Conservation (phyloP, 2,113 vertebrate species). For the Corydoras maculifer region DNA sequence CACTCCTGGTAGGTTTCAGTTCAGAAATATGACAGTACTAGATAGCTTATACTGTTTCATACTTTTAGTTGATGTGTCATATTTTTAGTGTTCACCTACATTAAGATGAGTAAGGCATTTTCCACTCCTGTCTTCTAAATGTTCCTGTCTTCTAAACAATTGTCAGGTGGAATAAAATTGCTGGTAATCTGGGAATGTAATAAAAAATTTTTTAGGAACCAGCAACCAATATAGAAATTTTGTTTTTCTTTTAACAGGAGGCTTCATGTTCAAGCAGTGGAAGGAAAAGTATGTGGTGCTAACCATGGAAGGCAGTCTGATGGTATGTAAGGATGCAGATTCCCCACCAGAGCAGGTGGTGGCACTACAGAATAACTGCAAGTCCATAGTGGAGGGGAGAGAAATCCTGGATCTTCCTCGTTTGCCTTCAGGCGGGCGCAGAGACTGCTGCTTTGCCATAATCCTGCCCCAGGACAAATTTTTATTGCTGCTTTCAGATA, state of each 20-base stretch:
- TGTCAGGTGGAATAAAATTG: too few relatives aligned
- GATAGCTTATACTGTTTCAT: too few relatives aligned
- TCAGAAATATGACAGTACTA: too few relatives aligned
- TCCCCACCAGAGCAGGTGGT: slow-evolving; percentile 69
- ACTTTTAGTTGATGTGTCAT: too few relatives aligned
- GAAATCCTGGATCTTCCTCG: slow-evolving; percentile 69
- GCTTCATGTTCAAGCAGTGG: slow-evolving; percentile 80
- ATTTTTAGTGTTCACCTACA: too few relatives aligned
- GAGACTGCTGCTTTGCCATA: slow-evolving; percentile 74
- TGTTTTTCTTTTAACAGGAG: slow-evolving; percentile 53
- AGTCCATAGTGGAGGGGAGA: slow-evolving; percentile 62
- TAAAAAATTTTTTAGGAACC: too few relatives aligned
- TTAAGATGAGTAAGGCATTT: too few relatives aligned
- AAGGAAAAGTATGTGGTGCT: slow-evolving; percentile 72
- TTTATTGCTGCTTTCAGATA: slow-evolving; percentile 65
- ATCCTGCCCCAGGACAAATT: slow-evolving; percentile 66
- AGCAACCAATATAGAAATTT: too few relatives aligned
- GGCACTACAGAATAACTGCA: slow-evolving; percentile 59
- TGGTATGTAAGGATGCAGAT: slow-evolving; percentile 65
- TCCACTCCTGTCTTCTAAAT: too few relatives aligned
- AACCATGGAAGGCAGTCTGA: slow-evolving; percentile 65
- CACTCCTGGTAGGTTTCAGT: too few relatives aligned
- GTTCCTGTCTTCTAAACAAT: too few relatives aligned
- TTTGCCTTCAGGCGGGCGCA: slow-evolving; percentile 64
- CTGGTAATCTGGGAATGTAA: too few relatives aligned